Percentiles rank a stretch among this genome's conserved stretches.
These are phyloP conservation scores for Psittacula echo DNA, from an alignment of 2,797 vertebrate species.

Conservation along the genomic window DNA sequence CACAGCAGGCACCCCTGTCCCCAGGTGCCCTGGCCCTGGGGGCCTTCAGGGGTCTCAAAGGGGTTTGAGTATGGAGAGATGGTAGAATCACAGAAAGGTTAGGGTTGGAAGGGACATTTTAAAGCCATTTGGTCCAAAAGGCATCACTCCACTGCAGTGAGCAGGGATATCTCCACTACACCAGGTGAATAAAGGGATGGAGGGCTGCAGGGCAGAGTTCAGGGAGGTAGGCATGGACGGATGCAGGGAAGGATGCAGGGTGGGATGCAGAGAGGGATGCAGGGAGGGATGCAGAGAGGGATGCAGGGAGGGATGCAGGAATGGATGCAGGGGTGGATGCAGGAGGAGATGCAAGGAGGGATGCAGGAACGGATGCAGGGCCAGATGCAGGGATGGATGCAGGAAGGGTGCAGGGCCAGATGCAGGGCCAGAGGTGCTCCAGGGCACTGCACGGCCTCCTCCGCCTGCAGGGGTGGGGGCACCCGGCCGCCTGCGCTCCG, in stretches of 20 bases:
- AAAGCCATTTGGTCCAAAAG: neutral
- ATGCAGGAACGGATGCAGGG: neutral
- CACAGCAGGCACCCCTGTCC: fast-evolving
- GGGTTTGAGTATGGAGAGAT: neutral
- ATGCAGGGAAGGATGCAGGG: neutral
- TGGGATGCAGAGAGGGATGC: neutral
- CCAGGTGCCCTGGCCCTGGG: neutral
- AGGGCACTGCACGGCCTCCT: neutral
- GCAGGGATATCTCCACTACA: neutral
- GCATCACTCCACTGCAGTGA: neutral
- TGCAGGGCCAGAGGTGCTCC: fast-evolving
- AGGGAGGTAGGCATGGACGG: too few relatives aligned
- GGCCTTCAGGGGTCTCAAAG: neutral
- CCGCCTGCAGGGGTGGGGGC: too few relatives aligned
- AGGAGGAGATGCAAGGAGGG: fast-evolving
- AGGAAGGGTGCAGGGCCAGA: neutral
- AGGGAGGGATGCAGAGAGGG: fast-evolving
- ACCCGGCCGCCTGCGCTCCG: neutral
- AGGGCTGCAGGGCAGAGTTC: neutral
- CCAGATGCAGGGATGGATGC: neutral
- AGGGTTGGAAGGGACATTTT: neutral
- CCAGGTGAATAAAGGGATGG: neutral
- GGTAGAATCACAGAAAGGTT: too few relatives aligned
- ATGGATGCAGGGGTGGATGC: neutral
- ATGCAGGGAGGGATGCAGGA: neutral